phyloP scores from a whole-genome alignment of 2,113 vertebrate species.

The Anhinga anhinga region DNA sequence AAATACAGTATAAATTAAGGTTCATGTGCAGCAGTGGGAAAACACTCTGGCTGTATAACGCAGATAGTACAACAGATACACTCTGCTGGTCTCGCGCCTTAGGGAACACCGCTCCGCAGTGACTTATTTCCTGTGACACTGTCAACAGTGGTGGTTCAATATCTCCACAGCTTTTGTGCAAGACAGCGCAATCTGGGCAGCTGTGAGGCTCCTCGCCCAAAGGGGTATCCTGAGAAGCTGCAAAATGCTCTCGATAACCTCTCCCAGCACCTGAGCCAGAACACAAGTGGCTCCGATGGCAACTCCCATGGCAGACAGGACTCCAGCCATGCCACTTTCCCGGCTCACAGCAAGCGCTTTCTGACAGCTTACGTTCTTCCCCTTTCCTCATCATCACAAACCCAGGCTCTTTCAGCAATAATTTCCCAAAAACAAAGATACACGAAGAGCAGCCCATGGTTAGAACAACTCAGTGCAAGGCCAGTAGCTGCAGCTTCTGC shows the following conservation, averaged over 20 bases:
- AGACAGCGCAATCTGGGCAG: neutral
- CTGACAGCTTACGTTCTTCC: neutral
- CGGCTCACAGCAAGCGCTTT: neutral
- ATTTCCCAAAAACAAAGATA: neutral
- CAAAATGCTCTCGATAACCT: neutral
- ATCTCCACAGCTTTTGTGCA: neutral
- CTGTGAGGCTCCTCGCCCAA: fast-evolving
- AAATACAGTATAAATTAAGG: neutral
- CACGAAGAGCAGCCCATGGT: neutral
- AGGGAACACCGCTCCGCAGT: neutral
- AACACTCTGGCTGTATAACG: neutral
- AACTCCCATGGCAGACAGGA: neutral
- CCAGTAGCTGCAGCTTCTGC: neutral
- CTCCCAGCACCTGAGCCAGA: neutral
- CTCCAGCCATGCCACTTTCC: neutral
- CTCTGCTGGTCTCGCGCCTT: neutral
- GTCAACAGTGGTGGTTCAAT: fast-evolving
- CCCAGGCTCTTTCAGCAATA: neutral
- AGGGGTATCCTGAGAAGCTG: neutral
- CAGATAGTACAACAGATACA: neutral
- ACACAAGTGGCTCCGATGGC: fast-evolving
- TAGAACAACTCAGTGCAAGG: neutral
- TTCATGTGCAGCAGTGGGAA: neutral
- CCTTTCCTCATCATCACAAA: neutral
- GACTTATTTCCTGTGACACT: neutral